Conservation (phyloP, 2,113 vertebrate species). For the Boulengeromyrus knoepffleri region DNA sequence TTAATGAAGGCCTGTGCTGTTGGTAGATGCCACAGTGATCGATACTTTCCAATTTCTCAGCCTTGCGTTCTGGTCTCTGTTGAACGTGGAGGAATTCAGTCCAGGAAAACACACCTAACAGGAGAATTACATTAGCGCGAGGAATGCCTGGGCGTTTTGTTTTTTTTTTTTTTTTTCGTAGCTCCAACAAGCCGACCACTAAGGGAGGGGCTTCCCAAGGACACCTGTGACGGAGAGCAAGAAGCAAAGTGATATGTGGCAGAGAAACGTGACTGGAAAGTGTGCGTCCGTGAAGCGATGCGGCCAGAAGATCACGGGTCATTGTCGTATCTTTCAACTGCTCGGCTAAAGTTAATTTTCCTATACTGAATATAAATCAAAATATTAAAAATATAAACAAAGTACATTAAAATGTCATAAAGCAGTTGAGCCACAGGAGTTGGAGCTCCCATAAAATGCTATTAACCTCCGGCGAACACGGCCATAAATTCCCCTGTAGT, state of each 20-base stretch:
- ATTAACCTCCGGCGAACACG: not conserved
- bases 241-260: not conserved
- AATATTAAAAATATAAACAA: constrained; percentile 3
- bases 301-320: not conserved
- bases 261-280: not conserved
- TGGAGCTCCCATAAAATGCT: not conserved
- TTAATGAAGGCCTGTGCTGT: not conserved
- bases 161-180: too few species aligned
- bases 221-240: not conserved
- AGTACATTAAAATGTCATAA: constrained; percentile 6
- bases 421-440: not conserved
- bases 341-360: not conserved
- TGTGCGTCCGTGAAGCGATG: not conserved
- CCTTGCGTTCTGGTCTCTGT: not conserved
- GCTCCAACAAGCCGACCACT: not conserved
- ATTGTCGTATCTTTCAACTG: not conserved
- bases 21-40: not conserved
- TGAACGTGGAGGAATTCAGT: not conserved
- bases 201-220: not conserved
- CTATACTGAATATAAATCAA: not conserved
- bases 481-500: not conserved
- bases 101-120: not conserved
- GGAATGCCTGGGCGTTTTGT: not conserved
- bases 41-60: not conserved
- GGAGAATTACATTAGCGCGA: not conserved